Evolutionary conservation across 2,888 invertebrate genomes (phyloP).

Genomic region (Drosophila tripunctata): DNA sequence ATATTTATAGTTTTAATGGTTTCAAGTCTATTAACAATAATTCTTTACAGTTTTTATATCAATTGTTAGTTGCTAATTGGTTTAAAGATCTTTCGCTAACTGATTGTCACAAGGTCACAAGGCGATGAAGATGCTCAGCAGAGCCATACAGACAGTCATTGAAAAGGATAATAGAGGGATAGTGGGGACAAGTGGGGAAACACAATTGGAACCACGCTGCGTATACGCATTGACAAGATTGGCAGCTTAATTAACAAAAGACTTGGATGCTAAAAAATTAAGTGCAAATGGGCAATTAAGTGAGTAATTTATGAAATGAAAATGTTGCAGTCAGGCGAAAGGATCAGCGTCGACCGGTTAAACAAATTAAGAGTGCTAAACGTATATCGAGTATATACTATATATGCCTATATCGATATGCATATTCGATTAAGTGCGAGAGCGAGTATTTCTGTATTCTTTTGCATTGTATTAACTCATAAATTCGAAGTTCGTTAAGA

Average conservation of each 20-base stretch:
- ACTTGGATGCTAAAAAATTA: constrained; percentile 64
- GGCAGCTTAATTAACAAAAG: constrained; percentile 68
- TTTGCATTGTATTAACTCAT: constrained; percentile 78
- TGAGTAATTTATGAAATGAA: constrained; percentile 68
- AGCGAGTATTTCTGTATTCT: constrained; percentile 49
- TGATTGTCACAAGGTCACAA: constrained; percentile 45
- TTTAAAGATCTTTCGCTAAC: constrained; percentile 6
- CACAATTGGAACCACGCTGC: constrained; percentile 60
- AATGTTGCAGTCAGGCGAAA: constrained; percentile 51
- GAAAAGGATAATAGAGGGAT: neutral
- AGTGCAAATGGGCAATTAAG: constrained; percentile 78
- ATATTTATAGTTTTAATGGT: no score
- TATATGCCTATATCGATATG: neutral
- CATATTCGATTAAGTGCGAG: constrained; percentile 26
- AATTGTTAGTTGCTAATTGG: constrained; percentile 18
- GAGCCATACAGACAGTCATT: neutral
- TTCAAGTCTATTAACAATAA: neutral
- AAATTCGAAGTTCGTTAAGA: constrained; percentile 81
- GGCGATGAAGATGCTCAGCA: neutral
- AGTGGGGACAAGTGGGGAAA: neutral
- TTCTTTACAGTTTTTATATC: neutral
- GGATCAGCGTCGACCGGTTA: constrained; percentile 60
- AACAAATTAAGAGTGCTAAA: constrained; percentile 55
- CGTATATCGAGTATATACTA: constrained; percentile 1
- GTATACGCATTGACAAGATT: constrained; percentile 57